These are phyloP conservation scores for Ceraclea dissimilis DNA, from an alignment of 2,888 invertebrate genomes.

Conservation along the genomic window DNA sequence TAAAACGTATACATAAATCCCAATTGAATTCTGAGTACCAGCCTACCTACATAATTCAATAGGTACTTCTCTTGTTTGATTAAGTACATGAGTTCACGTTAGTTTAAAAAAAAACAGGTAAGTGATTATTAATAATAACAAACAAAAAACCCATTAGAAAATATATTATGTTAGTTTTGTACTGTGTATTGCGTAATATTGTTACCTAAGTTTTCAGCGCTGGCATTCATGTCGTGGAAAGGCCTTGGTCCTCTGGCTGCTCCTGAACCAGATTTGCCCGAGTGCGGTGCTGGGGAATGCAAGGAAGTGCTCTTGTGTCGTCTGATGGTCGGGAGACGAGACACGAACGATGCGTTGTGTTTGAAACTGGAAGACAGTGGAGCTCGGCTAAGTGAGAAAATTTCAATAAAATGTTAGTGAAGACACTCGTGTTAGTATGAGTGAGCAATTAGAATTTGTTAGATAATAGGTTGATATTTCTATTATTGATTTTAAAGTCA, in stretches of 20 bases:
- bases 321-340: slow-evolving; percentile 80
- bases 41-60: too few relatives aligned
- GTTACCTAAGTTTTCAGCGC: slow-evolving; percentile 65
- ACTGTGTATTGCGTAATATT: not conserved
- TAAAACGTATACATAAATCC: too few relatives aligned
- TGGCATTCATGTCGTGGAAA: slow-evolving; percentile 65
- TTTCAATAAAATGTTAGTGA: not conserved
- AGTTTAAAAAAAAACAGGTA: too few relatives aligned
- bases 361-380: slow-evolving; percentile 74
- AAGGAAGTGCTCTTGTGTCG: slow-evolving; percentile 72
- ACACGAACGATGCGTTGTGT: slow-evolving; percentile 90
- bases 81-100: too few relatives aligned
- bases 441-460: slow-evolving; percentile 7
- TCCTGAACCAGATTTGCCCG: slow-evolving; percentile 41
- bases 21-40: too few relatives aligned
- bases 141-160: too few relatives aligned
- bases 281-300: slow-evolving; percentile 65
- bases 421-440: slow-evolving; percentile 22
- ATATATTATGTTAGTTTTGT: too few relatives aligned
- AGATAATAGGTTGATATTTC: too few relatives aligned
- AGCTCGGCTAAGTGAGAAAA: slow-evolving; percentile 33
- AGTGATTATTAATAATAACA: too few relatives aligned
- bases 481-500: too few relatives aligned
- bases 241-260: slow-evolving; percentile 54
- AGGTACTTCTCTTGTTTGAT: too few relatives aligned